Percentiles rank a stretch among this genome's conserved stretches.
Evolutionary conservation across 2,113 vertebrate genomes (phyloP).

Genomic region (Cardinalis cardinalis): DNA sequence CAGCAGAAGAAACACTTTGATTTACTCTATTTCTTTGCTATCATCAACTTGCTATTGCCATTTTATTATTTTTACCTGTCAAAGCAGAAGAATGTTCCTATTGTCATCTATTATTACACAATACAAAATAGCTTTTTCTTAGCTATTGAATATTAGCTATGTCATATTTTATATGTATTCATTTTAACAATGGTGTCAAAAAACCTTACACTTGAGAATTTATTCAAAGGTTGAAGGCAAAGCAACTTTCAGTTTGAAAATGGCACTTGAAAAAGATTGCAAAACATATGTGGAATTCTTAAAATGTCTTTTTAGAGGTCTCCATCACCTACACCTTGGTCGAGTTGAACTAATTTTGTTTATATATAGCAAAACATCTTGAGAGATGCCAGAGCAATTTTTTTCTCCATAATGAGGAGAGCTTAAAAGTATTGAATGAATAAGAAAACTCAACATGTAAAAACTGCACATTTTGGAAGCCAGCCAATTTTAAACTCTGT

Average conservation of each 20-base stretch:
- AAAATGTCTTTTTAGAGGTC: not conserved
- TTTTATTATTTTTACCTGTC: not conserved
- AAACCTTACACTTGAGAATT: not conserved
- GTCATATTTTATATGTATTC: not conserved
- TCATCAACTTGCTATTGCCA: not conserved
- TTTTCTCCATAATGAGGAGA: not conserved
- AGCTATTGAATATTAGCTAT: not conserved
- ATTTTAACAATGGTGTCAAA: not conserved
- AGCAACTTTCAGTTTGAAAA: not conserved
- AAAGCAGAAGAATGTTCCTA: not conserved
- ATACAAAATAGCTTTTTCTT: not conserved
- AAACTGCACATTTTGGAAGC: not conserved
- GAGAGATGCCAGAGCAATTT: not conserved
- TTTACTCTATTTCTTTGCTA: not conserved
- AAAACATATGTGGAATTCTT: not conserved
- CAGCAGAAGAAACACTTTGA: not conserved
- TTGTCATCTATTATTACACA: not conserved
- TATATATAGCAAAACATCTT: not conserved
- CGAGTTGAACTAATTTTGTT: not conserved
- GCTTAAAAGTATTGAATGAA: not conserved
- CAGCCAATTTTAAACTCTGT: not conserved
- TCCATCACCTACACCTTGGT: not conserved
- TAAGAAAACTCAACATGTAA: not conserved
- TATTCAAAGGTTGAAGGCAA: not conserved
- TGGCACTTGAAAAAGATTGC: not conserved